Evolutionary conservation across 2,113 vertebrate genomes (phyloP).

Genomic region (Recurvirostra avosetta): DNA sequence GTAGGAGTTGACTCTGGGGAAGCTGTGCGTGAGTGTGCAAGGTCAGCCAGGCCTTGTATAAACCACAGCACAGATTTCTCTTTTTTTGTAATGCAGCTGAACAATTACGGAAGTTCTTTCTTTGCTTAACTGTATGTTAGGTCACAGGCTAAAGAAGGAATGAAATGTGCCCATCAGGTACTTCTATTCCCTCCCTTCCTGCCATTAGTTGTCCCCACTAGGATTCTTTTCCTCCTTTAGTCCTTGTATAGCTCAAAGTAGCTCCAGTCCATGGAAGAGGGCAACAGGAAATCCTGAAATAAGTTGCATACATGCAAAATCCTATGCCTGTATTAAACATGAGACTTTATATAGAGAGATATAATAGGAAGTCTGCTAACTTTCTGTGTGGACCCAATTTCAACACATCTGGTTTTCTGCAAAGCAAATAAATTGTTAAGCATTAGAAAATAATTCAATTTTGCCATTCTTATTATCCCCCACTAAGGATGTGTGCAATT

Average conservation of each 20-base stretch:
- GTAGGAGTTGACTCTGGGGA: background rate
- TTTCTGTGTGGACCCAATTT: background rate
- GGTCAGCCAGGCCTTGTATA: background rate
- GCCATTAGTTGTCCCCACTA: constrained; percentile 7
- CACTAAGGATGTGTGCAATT: background rate
- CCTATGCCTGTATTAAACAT: background rate
- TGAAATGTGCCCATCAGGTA: constrained; percentile 5
- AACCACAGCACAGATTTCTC: background rate
- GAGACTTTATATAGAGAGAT: background rate
- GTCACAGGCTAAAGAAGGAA: constrained; percentile 18
- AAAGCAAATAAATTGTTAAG: background rate
- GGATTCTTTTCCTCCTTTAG: constrained; percentile 35
- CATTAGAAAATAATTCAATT: background rate
- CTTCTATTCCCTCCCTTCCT: constrained; percentile 40
- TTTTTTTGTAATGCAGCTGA: background rate
- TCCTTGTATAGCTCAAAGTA: constrained; percentile 7
- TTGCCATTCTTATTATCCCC: background rate
- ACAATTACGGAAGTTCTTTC: background rate
- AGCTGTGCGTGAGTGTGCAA: background rate
- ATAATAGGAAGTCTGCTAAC: background rate
- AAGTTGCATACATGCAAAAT: background rate
- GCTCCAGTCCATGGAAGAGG: constrained; percentile 19
- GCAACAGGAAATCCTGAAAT: constrained; percentile 59
- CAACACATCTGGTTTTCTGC: background rate
- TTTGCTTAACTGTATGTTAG: background rate